These are phyloP conservation scores for Gandaritis pyraliata DNA, from an alignment of 2,888 invertebrate genomes.

Conservation along the genomic window DNA sequence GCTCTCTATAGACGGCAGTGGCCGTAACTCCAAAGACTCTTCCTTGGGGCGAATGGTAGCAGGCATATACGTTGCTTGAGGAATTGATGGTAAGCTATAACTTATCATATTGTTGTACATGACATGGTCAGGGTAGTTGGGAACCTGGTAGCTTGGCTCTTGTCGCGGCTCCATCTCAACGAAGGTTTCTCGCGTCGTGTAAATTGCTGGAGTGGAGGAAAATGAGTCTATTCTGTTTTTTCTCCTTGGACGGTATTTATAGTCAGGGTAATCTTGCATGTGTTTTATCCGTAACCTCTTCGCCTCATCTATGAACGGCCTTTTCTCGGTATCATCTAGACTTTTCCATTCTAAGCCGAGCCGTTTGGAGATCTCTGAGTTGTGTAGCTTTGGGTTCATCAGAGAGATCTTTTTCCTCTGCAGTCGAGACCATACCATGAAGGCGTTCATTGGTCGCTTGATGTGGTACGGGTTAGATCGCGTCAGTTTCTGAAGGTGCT, in stretches of 20 bases:
- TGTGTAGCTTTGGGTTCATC: constrained; percentile 92
- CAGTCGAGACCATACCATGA: constrained; percentile 98
- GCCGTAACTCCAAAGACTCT: constrained; percentile 69
- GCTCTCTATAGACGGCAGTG: constrained; percentile 78
- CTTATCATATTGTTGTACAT: constrained; percentile 78
- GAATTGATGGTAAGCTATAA: constrained; percentile 68
- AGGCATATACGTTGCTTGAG: constrained; percentile 66
- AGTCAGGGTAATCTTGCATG: constrained; percentile 89
- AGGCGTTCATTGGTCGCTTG: constrained; percentile 99
- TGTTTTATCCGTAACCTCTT: constrained; percentile 89
- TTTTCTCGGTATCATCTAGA: constrained; percentile 90
- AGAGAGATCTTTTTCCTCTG: constrained; percentile 93
- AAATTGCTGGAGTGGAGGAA: constrained; percentile 59
- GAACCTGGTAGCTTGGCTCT: constrained; percentile 66
- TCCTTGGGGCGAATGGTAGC: constrained; percentile 68
- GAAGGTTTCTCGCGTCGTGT: constrained; percentile 65
- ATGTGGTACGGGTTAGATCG: constrained; percentile 88
- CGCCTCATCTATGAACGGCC: constrained; percentile 95
- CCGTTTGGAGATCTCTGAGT: constrained; percentile 92
- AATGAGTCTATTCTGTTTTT: constrained; percentile 82
- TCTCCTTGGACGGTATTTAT: constrained; percentile 87
- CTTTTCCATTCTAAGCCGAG: constrained; percentile 94
- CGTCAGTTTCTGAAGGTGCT: constrained; percentile 61
- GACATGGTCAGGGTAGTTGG: constrained; percentile 71
- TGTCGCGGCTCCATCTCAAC: constrained; percentile 71